Base-by-base conservation (phyloP, 2,113 vertebrate species). In the Spea multiplicata region DNA sequence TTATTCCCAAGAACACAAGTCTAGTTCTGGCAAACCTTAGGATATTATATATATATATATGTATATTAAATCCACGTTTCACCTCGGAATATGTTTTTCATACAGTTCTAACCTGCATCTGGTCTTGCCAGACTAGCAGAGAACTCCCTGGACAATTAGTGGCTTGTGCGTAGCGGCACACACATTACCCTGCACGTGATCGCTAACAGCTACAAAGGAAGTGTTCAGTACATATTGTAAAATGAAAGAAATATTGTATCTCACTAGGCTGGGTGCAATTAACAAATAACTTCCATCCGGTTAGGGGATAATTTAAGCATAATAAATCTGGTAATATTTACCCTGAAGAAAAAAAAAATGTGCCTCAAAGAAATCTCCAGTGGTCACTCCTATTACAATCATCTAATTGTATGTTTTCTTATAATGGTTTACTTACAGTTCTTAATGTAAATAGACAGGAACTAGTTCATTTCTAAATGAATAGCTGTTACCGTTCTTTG, bases 121-220 rank as follows among this genome's bases (percentile, higher is more conserved):
- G 61, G 61, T 14, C n/a, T 64, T 64, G 4, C 16, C 61, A 64
- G 57, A 8, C 61, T 64, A 16, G 52, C 1, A 12, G 52, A 53
- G 52, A 53, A 53, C 52, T 53, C 61, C 61, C 61, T 64, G 8
- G 61, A 64, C n/a, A 30, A 64, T 64, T 59, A 64, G 5, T 64
- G n/a, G 9, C 61, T 3, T 64, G 61, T 64, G 61, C 30, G 1
- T 30, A 30, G 30, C 30, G 30, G 30, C 8, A 30, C 16, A 64
- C 61, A 17, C 61, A 30, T 64, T 13, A 64, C 61, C 6, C 59
- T 61, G 10, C 59, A 61, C 5, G 14, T n/a, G 59, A 61, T 5
- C 14, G 14, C 14, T 61, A 12, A 64, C n/a, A 4, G 2, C 61
- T 64, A 30, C 4, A 30, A 64, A 16, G 30, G 5, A 64, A 64